Percentiles rank a stretch among this genome's conserved stretches.
These are phyloP conservation scores for Iselma pallidipennis DNA, from an alignment of 2,888 invertebrate genomes.

Conservation along the genomic window DNA sequence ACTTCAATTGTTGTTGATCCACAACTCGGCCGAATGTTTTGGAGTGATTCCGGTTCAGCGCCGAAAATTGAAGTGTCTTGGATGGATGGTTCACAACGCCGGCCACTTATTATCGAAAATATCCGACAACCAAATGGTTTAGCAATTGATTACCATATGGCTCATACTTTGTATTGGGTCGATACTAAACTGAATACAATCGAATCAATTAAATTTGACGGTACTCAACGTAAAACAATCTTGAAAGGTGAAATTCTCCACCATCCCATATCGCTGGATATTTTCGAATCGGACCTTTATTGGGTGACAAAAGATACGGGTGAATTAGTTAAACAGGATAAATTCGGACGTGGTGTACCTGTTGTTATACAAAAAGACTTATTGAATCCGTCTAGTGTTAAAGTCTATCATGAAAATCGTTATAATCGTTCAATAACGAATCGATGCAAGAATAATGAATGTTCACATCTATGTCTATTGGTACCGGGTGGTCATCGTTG, in stretches of 20 bases:
- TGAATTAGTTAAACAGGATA: constrained; percentile 87
- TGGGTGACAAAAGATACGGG: constrained; percentile 93
- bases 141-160: constrained; percentile 88
- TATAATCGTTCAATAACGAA: constrained; percentile 77
- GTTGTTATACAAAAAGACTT: constrained; percentile 81
- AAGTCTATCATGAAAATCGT: constrained; percentile 80
- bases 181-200: constrained; percentile 92
- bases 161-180: constrained; percentile 92
- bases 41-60: constrained; percentile 89
- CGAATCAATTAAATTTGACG: constrained; percentile 83
- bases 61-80: constrained; percentile 94
- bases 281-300: constrained; percentile 91
- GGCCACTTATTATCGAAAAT: constrained; percentile 76
- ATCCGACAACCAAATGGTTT: constrained; percentile 88
- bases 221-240: constrained; percentile 72
- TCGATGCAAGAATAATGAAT: constrained; percentile 72
- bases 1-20: constrained; percentile 89
- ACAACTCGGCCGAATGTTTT: constrained; percentile 83
- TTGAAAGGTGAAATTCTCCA: constrained; percentile 73
- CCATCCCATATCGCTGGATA: constrained; percentile 86
- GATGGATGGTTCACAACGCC: constrained; percentile 94
- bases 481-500: constrained; percentile 89
- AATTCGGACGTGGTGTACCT: constrained; percentile 94
- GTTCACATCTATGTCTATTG: constrained; percentile 91
- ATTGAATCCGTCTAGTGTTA: constrained; percentile 83